Percentiles rank a stretch among this genome's conserved stretches.
Evolutionary conservation across 2,797 vertebrate species (phyloP).

Genomic region (Aeoliscus strigatus): DNA sequence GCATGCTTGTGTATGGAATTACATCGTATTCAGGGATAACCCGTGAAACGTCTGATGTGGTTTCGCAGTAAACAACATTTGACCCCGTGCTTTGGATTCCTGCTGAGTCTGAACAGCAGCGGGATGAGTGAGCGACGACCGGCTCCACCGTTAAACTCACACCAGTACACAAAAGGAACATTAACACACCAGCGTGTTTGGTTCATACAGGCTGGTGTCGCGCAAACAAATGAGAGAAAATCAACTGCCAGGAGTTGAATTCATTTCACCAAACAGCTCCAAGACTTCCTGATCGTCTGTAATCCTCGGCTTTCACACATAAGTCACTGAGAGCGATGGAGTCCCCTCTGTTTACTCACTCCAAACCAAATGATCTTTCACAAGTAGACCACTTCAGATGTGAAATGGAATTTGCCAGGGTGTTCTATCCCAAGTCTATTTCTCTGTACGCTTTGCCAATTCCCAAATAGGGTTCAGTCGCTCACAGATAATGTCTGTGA

Average conservation of each 20-base stretch:
- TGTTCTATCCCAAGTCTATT: constrained; percentile 89
- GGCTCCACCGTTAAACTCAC: background rate
- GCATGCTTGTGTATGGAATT: too few species aligned
- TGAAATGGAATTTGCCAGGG: constrained; percentile 94
- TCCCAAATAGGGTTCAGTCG: constrained; percentile 91
- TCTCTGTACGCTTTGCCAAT: constrained; percentile 90
- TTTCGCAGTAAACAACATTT: too few species aligned
- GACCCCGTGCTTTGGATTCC: too few species aligned
- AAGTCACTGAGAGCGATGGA: constrained; percentile 96
- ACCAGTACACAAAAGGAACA: constrained; percentile 4
- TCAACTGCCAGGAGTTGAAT: constrained; percentile 34
- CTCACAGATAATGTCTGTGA: constrained; percentile 91
- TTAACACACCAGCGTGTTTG: background rate
- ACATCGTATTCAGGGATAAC: too few species aligned
- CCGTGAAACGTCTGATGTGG: too few species aligned
- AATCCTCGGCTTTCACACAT: constrained; percentile 85
- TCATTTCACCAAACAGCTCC: constrained; percentile 83
- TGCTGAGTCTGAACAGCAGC: background rate
- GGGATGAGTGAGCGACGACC: background rate
- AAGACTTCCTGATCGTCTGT: constrained; percentile 87
- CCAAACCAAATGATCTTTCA: constrained; percentile 98
- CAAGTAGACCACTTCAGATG: constrained; percentile 96
- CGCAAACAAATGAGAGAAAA: constrained; percentile 31
- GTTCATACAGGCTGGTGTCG: constrained; percentile 8
- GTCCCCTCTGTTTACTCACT: constrained; percentile 94